Conservation (phyloP, 2,797 vertebrate genomes). For the Urophycis tenuis region DNA sequence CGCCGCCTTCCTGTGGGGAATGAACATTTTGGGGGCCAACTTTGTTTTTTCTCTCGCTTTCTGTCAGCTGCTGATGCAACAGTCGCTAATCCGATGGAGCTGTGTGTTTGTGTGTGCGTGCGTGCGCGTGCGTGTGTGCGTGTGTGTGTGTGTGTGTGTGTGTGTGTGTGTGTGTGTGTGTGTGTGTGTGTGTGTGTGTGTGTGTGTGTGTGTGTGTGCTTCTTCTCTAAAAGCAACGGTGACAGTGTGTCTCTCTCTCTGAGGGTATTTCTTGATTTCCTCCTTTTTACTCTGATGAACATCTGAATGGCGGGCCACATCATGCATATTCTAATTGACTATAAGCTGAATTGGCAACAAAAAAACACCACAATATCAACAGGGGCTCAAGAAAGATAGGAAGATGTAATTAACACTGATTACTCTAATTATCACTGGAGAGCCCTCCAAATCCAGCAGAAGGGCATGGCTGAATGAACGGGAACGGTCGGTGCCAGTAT, state of each 20-base stretch:
- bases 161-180: neutral
- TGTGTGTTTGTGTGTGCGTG: neutral
- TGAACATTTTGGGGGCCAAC: neutral
- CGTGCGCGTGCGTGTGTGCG: neutral
- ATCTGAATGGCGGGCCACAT: neutral
- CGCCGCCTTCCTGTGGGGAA: constrained; percentile 12
- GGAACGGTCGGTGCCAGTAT: neutral
- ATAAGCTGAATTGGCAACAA: neutral
- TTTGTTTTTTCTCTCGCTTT: neutral
- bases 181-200: neutral
- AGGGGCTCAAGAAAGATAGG: neutral
- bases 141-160: too few species aligned
- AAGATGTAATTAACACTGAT: constrained; percentile 4
- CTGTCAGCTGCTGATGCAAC: constrained; percentile 1
- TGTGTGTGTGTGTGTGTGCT: neutral
- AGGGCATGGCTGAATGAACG: neutral
- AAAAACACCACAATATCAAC: neutral
- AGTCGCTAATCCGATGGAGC: neutral
- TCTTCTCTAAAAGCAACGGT: neutral
- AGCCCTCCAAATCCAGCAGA: neutral
- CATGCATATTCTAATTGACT: neutral
- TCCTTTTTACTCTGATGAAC: neutral
- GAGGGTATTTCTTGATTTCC: neutral
- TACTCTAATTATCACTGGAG: neutral
- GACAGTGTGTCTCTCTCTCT: neutral